phyloP scores from a whole-genome alignment of 2,797 vertebrate species.

The Melanotaenia nigrans region DNA sequence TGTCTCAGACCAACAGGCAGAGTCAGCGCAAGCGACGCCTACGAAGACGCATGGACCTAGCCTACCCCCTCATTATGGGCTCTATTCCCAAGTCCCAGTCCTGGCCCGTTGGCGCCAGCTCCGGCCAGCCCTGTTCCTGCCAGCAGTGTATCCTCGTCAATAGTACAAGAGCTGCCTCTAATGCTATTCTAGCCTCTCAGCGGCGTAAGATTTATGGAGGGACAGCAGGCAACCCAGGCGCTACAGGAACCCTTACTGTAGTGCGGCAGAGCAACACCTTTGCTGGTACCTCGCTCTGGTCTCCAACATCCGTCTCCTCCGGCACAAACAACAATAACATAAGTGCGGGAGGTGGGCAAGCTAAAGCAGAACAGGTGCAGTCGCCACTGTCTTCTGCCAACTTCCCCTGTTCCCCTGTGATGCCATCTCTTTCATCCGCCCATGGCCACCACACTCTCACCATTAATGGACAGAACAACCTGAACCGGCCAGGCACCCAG shows the following conservation, averaged over 20 bases:
- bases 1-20: constrained; percentile 96
- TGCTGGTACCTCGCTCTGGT: constrained; percentile 86
- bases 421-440: constrained; percentile 74
- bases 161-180: constrained; percentile 93
- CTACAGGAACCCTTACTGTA: constrained; percentile 67
- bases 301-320: constrained; percentile 75
- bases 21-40: constrained; percentile 92
- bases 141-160: constrained; percentile 94
- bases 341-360: constrained; percentile 70
- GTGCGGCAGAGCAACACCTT: constrained; percentile 93
- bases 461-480: constrained; percentile 93
- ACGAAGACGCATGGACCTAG: constrained; percentile 94
- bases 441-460: constrained; percentile 80
- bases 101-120: constrained; percentile 93
- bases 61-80: constrained; percentile 94
- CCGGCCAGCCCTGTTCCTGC: constrained; percentile 91
- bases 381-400: constrained; percentile 70
- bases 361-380: constrained; percentile 83
- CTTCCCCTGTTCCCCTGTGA: constrained; percentile 82
- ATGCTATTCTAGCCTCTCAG: constrained; percentile 93
- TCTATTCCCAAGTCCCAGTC: constrained; percentile 97
- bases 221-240: constrained; percentile 46
- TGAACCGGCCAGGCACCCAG: constrained; percentile 93
- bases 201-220: constrained; percentile 85
- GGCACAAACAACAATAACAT: constrained; percentile 79